Base-by-base conservation (phyloP, 2,888 invertebrate genomes). In the Mesorhabditis belari region DNA sequence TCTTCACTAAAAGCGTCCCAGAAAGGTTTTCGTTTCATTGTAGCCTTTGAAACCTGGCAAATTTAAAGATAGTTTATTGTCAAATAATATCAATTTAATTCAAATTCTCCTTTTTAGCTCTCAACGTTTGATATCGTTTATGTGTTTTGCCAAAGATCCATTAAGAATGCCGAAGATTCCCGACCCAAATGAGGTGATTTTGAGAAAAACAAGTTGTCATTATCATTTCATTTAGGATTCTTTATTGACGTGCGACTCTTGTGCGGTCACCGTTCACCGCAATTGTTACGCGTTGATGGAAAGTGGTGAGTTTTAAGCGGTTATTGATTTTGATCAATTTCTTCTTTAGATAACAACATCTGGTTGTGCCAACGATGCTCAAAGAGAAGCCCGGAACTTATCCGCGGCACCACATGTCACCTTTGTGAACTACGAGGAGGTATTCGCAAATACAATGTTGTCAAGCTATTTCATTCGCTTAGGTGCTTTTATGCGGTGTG, bases 221-320 rank as follows among this genome's bases (percentile, higher is more conserved):
- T 35, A 17, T 35, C n/a, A n/a, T n/a, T 17, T 2, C 2, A 17
- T 35, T 35, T n/a, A 35, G 44, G 83, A 83, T 58, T 75, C 77
- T 25, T 80, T 87, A 26, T 72, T 87, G 9, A 82, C 83, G n/a
- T 87, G 87, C 75, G 78, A 82, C 29, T 82, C 82, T 51, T 87
- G 87, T 76, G 81, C 83, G 65, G 83, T 87, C 6, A 85, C 85
- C 65, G 86, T 87, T 12, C 87, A 87, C 76, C 84, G 85, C 2
- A 83, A 84, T 12, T 77, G 75, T 55, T 77, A 69, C 61, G 60
- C 63, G 29, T 67, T 61, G 2, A 62, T 64, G 17, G 9, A 28
- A 25, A 12, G 12, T 12, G 17, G 27, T 26, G 26, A 24, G 21
- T 29, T 4, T 23, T 28, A 55, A 23, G 25, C n/a, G 53, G 19